Percentiles rank a stretch among this genome's conserved stretches.
phyloP scores from a whole-genome alignment of 2,797 vertebrate genomes.

The Ctenopoma multispine region DNA sequence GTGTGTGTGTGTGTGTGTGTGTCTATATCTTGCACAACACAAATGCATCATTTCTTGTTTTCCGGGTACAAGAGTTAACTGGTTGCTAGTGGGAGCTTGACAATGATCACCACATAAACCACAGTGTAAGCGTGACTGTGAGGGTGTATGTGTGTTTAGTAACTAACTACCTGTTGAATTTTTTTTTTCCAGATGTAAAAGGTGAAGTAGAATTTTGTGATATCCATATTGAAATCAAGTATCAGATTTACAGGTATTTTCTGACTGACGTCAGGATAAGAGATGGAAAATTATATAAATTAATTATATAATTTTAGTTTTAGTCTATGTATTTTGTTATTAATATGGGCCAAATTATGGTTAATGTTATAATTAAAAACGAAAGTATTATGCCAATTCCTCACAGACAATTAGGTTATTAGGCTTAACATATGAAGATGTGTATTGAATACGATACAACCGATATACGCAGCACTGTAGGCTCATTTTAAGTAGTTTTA shows the following conservation, averaged over 20 bases:
- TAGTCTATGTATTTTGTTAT: no score
- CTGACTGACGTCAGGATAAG: background rate
- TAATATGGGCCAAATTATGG: no score
- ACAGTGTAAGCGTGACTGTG: conserved; percentile 9
- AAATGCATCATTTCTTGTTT: conserved; percentile 42
- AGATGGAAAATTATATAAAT: background rate
- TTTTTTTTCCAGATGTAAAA: conserved; percentile 1
- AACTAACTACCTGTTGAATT: conserved; percentile 45
- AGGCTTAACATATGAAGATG: no score
- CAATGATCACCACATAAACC: conserved; percentile 54
- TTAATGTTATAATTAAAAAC: no score
- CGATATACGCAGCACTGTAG: no score
- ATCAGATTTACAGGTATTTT: background rate
- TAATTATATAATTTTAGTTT: background rate
- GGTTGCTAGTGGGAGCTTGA: background rate
- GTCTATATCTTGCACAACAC: conserved; percentile 53
- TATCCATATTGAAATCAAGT: background rate
- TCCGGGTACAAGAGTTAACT: conserved; percentile 39
- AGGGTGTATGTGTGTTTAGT: background rate
- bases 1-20: background rate
- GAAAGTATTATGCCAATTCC: no score
- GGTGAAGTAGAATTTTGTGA: background rate
- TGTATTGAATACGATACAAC: no score
- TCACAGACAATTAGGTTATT: no score
- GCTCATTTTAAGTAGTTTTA: background rate